phyloP scores from a whole-genome alignment of 2,888 invertebrate species.

The Aphidoletes aphidimyza region DNA sequence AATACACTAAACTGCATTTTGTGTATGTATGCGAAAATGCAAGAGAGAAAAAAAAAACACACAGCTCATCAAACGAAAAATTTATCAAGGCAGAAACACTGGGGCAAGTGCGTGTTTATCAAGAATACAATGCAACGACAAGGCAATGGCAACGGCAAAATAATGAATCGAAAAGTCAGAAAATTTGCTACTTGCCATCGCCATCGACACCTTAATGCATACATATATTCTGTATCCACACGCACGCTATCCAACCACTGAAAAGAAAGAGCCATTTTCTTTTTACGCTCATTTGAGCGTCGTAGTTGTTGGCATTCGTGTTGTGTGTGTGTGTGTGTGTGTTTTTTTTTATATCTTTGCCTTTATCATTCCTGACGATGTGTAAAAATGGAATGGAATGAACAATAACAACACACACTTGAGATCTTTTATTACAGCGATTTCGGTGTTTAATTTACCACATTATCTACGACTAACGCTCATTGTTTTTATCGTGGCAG shows the following conservation, averaged over 20 bases:
- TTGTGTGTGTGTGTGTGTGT: background rate
- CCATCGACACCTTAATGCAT: no score
- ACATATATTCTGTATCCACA: background rate
- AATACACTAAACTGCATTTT: background rate
- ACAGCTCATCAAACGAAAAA: no score
- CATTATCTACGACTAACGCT: constrained; percentile 28
- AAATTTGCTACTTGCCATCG: no score
- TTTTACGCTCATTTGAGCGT: constrained; percentile 22
- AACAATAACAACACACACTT: constrained; percentile 37
- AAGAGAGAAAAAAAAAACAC: no score
- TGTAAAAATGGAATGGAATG: background rate
- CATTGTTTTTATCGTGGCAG: constrained; percentile 29
- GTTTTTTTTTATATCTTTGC: background rate
- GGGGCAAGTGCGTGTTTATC: no score
- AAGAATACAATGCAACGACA: no score
- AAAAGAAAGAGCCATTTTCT: constrained; percentile 22
- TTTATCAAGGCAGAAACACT: no score
- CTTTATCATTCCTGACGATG: constrained; percentile 42
- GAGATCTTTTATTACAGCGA: constrained; percentile 42
- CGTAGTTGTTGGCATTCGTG: background rate
- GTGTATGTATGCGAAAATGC: no score
- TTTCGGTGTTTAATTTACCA: constrained; percentile 40
- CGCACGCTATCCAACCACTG: background rate
- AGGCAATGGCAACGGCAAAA: no score
- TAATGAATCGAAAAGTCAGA: no score